Conservation (phyloP, 1,140 invertebrate genomes). For the Neomicropteryx cornuta region DNA sequence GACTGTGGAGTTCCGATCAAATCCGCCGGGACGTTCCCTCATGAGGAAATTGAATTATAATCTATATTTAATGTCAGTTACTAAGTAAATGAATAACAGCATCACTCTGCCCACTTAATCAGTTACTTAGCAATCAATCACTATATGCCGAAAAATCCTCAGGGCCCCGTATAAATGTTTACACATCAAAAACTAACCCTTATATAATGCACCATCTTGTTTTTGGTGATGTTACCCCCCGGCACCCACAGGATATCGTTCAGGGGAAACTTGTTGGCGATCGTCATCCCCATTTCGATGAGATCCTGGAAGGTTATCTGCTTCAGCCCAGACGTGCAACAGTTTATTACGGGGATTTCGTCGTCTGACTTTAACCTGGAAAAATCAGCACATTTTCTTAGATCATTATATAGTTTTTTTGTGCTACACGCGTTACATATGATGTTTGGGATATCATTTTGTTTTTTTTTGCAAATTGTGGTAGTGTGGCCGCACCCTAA, state of each 20-base stretch:
- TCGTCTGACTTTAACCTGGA: conserved; percentile 20
- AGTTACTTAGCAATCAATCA: conserved; percentile 18
- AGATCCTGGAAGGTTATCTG: conserved; percentile 54
- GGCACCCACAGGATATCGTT: conserved; percentile 60
- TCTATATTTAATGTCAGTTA: too few relatives aligned
- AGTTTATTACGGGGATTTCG: conserved; percentile 52
- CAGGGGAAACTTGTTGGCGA: conserved; percentile 46
- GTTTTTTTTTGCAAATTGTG: too few relatives aligned
- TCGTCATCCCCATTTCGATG: conserved; percentile 37
- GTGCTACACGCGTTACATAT: too few relatives aligned
- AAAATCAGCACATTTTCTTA: too few relatives aligned
- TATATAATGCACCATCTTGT: conserved; percentile 38
- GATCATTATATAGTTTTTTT: too few relatives aligned
- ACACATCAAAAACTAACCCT: conserved; percentile 25
- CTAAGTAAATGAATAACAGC: too few relatives aligned
- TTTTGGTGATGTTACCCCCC: conserved; percentile 36
- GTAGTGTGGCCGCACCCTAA: too few relatives aligned
- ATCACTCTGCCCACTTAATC: too few relatives aligned
- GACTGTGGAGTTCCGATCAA: too few relatives aligned
- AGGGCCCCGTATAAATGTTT: conserved; percentile 23
- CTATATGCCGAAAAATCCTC: conserved; percentile 6
- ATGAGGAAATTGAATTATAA: too few relatives aligned
- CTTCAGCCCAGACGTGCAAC: conserved; percentile 50
- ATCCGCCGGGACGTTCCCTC: too few relatives aligned
- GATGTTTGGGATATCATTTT: too few relatives aligned